Conservation (phyloP, 1,140 invertebrate genomes). For the Protaetia brevitarsis region DNA sequence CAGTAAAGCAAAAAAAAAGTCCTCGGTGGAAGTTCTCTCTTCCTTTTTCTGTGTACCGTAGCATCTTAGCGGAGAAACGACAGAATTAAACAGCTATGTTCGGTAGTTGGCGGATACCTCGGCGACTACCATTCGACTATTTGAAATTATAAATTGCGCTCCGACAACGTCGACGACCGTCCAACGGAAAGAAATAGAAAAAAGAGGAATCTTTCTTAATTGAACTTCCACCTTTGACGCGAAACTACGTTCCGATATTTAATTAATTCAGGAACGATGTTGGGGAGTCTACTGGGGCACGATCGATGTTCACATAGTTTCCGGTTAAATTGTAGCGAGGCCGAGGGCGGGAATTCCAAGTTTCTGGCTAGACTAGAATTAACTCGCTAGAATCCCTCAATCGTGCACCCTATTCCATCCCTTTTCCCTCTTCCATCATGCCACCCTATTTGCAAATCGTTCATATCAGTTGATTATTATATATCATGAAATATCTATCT, state of each 20-base stretch:
- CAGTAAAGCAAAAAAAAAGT: too few relatives aligned
- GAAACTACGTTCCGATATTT: conserved; percentile 7
- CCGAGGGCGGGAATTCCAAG: background rate
- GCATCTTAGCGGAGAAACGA: background rate
- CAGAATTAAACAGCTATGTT: background rate
- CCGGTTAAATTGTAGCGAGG: background rate
- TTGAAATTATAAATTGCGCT: background rate
- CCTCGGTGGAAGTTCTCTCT: too few relatives aligned
- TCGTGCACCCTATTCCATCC: too few relatives aligned
- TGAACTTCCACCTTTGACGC: conserved; percentile 6
- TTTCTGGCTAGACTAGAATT: background rate
- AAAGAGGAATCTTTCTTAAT: background rate
- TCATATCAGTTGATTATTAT: too few relatives aligned
- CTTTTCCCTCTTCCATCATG: too few relatives aligned
- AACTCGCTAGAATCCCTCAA: background rate
- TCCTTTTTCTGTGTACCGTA: background rate
- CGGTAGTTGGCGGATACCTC: background rate
- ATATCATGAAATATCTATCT: too few relatives aligned
- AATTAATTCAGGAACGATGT: conserved; percentile 11
- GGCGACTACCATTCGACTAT: background rate
- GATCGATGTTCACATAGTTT: conserved; percentile 10
- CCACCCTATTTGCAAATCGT: too few relatives aligned
- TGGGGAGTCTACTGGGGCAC: background rate
- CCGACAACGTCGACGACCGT: background rate
- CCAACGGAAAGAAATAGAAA: background rate